These are phyloP conservation scores for Drosophila quinaria DNA, from an alignment of 2,888 invertebrate species.

Conservation along the genomic window DNA sequence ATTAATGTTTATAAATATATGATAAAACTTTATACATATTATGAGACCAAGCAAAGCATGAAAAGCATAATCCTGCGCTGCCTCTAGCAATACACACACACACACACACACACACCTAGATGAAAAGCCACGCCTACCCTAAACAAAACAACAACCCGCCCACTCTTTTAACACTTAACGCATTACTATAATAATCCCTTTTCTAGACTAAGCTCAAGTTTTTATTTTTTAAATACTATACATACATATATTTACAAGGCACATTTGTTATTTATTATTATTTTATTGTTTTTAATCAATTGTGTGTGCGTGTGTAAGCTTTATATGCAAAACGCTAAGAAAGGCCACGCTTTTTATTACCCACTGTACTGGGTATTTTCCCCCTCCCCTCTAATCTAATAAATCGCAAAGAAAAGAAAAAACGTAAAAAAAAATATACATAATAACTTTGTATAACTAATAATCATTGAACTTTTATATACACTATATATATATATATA, in stretches of 20 bases:
- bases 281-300: constrained; percentile 32
- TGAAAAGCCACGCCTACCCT: background rate
- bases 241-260: constrained; percentile 51
- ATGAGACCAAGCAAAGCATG: constrained; percentile 76
- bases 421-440: constrained; percentile 35
- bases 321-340: constrained; percentile 33
- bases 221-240: constrained; percentile 39
- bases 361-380: constrained; percentile 51
- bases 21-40: constrained; percentile 81
- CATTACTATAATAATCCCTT: constrained; percentile 35
- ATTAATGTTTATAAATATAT: constrained; percentile 86
- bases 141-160: constrained; percentile 6
- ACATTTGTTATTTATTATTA: constrained; percentile 70
- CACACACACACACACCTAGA: constrained; percentile 25
- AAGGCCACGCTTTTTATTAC: constrained; percentile 51
- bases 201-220: constrained; percentile 47
- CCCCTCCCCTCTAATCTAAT: constrained; percentile 26
- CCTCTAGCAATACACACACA: constrained; percentile 18
- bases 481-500: constrained; percentile 50
- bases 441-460: constrained; percentile 60
- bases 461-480: constrained; percentile 73
- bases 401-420: background rate
- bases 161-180: constrained; percentile 15
- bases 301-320: constrained; percentile 25
- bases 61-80: constrained; percentile 40